Base-by-base conservation (phyloP, 2,797 vertebrate species). In the Schizopygopsis pylzovi region DNA sequence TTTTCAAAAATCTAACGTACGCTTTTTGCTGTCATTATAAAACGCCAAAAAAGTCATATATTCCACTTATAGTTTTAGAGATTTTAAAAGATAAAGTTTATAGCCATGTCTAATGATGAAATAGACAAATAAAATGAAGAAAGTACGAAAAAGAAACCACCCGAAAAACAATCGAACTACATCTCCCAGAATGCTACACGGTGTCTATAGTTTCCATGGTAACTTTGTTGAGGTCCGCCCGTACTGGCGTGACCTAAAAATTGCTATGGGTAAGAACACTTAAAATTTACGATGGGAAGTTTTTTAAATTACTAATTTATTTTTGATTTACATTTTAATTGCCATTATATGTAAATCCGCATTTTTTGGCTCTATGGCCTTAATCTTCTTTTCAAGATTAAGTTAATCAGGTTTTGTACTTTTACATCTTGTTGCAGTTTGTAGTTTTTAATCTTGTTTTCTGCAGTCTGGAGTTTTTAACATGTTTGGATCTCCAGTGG, bases 401-500 rank as follows among this genome's bases (percentile, higher is more conserved):
- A 33, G 33, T 33, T 33, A 67, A 33, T 47, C 6, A 4, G 5
- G 47, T 16, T 82, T 39, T 81, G 6, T 45, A 9, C 4, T 28
- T 25, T 65, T 65, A n/a, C 2, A 22, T 15, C 22, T 18, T 10
- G 16, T 41, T 61, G 37, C n/a, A 13, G 11, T 37, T 80, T 67
- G 37, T 52, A 18, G 33, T 72, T 33, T 28, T 65, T 45, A 37
- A 11, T 79, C 8, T 61, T 54, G 45, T 87, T 63, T 80, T 75
- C 49, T 73, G 72, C 33, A 79, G 59, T 22, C 47, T 12, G 18
- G 28, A 87, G 89, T 79, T 83, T 91, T 90, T 79, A 92, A 86
- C 75, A 92, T 95, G 92, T 91, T 89, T 83, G 94, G 92, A 6
- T 91, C 96, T 72, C 96, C 96, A 0, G 92, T 97, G 86, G 96